These are phyloP conservation scores for Zaprionus obscuricornis DNA, from an alignment of 2,888 invertebrate genomes.

Conservation along the genomic window DNA sequence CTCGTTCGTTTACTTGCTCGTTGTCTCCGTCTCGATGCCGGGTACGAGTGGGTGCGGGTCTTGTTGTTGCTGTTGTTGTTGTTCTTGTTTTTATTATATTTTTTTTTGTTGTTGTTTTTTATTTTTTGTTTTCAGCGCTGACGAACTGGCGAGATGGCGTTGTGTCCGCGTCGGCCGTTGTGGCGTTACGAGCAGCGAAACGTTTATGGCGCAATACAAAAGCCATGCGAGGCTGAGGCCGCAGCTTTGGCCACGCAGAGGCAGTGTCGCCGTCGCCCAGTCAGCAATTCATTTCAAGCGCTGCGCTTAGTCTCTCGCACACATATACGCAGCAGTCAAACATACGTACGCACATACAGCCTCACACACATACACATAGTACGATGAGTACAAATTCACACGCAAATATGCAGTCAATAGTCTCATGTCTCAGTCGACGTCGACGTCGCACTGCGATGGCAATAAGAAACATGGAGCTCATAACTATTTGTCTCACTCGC, in stretches of 20 bases:
- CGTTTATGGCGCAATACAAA: slow-evolving; percentile 84
- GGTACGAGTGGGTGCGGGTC: slow-evolving; percentile 50
- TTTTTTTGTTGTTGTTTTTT: slow-evolving; percentile 38
- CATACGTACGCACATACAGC: slow-evolving; percentile 22
- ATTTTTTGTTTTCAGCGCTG: slow-evolving; percentile 48
- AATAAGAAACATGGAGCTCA: slow-evolving; percentile 70
- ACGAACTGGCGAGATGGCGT: slow-evolving; percentile 60
- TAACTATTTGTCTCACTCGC: slow-evolving; percentile 61
- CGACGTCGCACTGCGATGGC: slow-evolving; percentile 49
- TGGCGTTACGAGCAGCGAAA: slow-evolving; percentile 84
- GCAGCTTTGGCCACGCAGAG: slow-evolving; percentile 70
- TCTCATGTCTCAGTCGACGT: slow-evolving; percentile 51
- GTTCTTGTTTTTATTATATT: slow-evolving; percentile 1
- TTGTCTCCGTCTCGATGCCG: slow-evolving; percentile 44
- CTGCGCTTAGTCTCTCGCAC: slow-evolving; percentile 54
- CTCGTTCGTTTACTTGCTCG: no score
- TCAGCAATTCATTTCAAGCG: slow-evolving; percentile 77
- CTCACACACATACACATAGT: slow-evolving; percentile 17
- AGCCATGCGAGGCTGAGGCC: slow-evolving; percentile 81
- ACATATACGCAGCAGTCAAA: slow-evolving; percentile 20
- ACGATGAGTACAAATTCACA: slow-evolving; percentile 17
- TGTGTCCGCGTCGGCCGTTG: slow-evolving; percentile 82
- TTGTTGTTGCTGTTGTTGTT: no score
- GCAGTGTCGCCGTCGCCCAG: slow-evolving; percentile 60
- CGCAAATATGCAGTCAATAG: slow-evolving; percentile 52